Percentiles rank a stretch among this genome's conserved stretches.
Evolutionary conservation across 2,888 invertebrate species (phyloP).

Genomic region (Pegoplata infirma): DNA sequence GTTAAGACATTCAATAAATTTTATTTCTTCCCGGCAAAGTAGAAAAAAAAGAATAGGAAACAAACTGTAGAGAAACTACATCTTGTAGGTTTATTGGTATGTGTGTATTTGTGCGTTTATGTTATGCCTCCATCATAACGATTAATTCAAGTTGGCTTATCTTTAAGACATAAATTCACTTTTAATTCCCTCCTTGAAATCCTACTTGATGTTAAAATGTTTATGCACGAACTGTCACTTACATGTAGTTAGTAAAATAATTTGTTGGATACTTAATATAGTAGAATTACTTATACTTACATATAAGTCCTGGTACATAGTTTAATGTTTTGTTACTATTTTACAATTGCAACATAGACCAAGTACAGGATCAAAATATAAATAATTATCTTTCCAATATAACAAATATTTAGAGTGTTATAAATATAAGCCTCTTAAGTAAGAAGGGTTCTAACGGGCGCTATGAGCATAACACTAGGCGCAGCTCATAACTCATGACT

Average conservation of each 20-base stretch:
- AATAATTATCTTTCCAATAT: too few species aligned
- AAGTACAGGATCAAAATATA: too few species aligned
- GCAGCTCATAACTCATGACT: too few species aligned
- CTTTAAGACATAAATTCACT: slow-evolving; percentile 55
- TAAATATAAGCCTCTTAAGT: too few species aligned
- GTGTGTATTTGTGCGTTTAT: slow-evolving; percentile 18
- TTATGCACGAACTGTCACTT: slow-evolving; percentile 55
- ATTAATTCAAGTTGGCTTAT: slow-evolving; percentile 60
- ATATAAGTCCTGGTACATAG: too few species aligned
- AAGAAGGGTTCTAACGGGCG: too few species aligned
- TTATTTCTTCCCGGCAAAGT: slow-evolving; percentile 40
- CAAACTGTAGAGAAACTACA: neutral
- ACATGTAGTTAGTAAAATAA: slow-evolving; percentile 45
- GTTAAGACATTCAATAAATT: slow-evolving; percentile 61
- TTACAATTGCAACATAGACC: too few species aligned
- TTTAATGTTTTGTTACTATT: too few species aligned
- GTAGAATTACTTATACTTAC: slow-evolving; percentile 31
- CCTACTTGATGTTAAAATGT: slow-evolving; percentile 47
- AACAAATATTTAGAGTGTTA: too few species aligned
- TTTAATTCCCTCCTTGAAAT: slow-evolving; percentile 55
- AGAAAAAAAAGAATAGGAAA: slow-evolving; percentile 1
- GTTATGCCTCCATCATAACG: slow-evolving; percentile 34
- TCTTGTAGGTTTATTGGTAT: neutral
- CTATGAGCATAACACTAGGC: too few species aligned
- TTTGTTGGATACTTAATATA: slow-evolving; percentile 49